These are phyloP conservation scores for Hippopotamyrus pictus DNA, from an alignment of 2,797 vertebrate species.

Conservation along the genomic window DNA sequence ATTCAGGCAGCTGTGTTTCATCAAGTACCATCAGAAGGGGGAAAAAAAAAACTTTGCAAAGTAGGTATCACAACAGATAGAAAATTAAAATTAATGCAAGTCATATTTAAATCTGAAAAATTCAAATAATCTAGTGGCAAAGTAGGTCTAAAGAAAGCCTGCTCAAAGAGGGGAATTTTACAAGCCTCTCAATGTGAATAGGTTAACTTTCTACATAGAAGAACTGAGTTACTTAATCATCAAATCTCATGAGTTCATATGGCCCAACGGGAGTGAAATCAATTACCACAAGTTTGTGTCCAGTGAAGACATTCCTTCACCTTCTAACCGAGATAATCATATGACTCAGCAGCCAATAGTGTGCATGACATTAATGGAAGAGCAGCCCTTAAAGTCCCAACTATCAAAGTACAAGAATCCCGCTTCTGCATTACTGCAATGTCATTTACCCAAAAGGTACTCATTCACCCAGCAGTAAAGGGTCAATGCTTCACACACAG, in stretches of 20 bases:
- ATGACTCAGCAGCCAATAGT: not conserved
- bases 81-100: no score
- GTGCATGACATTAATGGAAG: not conserved
- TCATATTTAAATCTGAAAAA: not conserved
- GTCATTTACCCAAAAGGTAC: not conserved
- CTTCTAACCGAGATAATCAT: not conserved
- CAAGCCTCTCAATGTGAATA: not conserved
- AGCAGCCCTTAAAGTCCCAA: not conserved
- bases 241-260: not conserved
- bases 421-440: not conserved
- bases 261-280: not conserved
- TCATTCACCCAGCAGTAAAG: not conserved
- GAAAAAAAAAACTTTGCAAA: not conserved
- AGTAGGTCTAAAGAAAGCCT: not conserved
- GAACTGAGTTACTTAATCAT: not conserved
- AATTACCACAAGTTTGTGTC: not conserved
- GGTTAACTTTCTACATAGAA: not conserved
- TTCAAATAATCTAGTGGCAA: not conserved
- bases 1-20: not conserved
- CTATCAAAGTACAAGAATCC: not conserved
- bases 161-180: not conserved
- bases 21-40: not conserved
- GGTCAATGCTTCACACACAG: not conserved
- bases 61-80: not conserved
- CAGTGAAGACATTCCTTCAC: not conserved